Evolutionary conservation across 2,797 vertebrate species (phyloP).

Genomic region (Fistularia tabacaria): DNA sequence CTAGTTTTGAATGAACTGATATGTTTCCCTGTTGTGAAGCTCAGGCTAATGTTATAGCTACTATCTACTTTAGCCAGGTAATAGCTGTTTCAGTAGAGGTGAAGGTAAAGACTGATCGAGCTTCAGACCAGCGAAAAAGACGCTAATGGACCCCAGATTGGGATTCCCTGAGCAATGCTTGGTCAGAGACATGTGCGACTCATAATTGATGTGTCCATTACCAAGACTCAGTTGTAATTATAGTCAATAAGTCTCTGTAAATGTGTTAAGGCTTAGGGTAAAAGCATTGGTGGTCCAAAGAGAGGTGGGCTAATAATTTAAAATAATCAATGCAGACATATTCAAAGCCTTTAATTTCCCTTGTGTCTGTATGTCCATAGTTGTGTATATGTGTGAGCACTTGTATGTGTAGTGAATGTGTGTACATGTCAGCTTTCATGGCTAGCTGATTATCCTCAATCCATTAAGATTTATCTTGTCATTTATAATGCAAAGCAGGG

Average conservation of each 20-base stretch:
- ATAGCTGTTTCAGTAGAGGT: slow-evolving; percentile 63
- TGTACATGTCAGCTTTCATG: slow-evolving; percentile 78
- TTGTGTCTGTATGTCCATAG: slow-evolving; percentile 83
- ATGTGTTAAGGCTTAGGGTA: slow-evolving; percentile 99
- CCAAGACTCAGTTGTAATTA: slow-evolving; percentile 99
- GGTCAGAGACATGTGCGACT: slow-evolving; percentile 96
- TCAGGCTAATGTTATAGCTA: slow-evolving; percentile 58
- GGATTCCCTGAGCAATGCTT: slow-evolving; percentile 98
- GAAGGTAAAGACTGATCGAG: slow-evolving; percentile 75
- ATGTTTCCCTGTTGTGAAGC: slow-evolving; percentile 31
- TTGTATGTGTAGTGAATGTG: slow-evolving; percentile 57
- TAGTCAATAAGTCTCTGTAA: slow-evolving; percentile 99
- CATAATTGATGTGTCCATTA: slow-evolving; percentile 99
- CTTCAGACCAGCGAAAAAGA: slow-evolving; percentile 78
- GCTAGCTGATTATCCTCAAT: slow-evolving; percentile 99
- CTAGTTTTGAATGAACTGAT: slow-evolving; percentile 17
- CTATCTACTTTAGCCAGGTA: slow-evolving; percentile 71
- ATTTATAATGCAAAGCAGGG: slow-evolving; percentile 99
- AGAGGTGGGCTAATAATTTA: slow-evolving; percentile 99
- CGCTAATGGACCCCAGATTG: slow-evolving; percentile 96
- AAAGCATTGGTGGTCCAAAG: slow-evolving; percentile 99
- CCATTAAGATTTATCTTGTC: slow-evolving; percentile 99
- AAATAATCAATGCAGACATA: slow-evolving; percentile 99
- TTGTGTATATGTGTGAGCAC: slow-evolving; percentile 58
- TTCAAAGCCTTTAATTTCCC: slow-evolving; percentile 99